phyloP scores from a whole-genome alignment of 92 coral and sea anemone genomes.

The Porites rus region DNA sequence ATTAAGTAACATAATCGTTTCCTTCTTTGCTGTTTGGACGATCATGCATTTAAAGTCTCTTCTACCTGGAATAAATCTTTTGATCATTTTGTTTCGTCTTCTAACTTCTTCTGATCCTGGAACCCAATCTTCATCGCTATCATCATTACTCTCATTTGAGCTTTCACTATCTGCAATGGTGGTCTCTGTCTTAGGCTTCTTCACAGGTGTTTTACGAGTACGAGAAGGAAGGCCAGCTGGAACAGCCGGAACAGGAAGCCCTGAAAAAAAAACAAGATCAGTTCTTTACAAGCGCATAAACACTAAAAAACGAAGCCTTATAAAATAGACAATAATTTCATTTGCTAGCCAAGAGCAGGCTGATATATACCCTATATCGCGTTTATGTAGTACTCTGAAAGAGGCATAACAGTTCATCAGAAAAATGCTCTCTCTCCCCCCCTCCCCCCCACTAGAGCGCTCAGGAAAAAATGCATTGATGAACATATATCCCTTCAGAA shows the following conservation, averaged over 20 bases:
- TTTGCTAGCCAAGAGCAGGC: background rate
- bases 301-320: background rate
- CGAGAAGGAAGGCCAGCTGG: slow-evolving; percentile 34
- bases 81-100: slow-evolving; percentile 64
- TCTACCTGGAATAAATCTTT: slow-evolving; percentile 80
- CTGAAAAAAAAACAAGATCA: background rate
- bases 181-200: slow-evolving; percentile 27
- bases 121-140: slow-evolving; percentile 85
- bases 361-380: too few relatives aligned
- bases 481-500: too few relatives aligned
- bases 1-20: too few relatives aligned
- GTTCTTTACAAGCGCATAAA: background rate
- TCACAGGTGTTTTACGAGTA: slow-evolving; percentile 13
- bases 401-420: too few relatives aligned
- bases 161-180: slow-evolving; percentile 28
- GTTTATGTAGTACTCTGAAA: too few relatives aligned
- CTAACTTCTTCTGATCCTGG: slow-evolving; percentile 86
- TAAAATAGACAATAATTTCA: background rate
- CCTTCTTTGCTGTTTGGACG: background rate
- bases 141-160: slow-evolving; percentile 60
- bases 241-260: slow-evolving; percentile 47
- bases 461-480: too few relatives aligned
- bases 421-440: too few relatives aligned
- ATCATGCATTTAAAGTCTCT: background rate
- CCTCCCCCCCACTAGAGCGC: too few relatives aligned